Evolutionary conservation across 2,797 vertebrate species (phyloP).

Genomic region (Hippoglossus hippoglossus): DNA sequence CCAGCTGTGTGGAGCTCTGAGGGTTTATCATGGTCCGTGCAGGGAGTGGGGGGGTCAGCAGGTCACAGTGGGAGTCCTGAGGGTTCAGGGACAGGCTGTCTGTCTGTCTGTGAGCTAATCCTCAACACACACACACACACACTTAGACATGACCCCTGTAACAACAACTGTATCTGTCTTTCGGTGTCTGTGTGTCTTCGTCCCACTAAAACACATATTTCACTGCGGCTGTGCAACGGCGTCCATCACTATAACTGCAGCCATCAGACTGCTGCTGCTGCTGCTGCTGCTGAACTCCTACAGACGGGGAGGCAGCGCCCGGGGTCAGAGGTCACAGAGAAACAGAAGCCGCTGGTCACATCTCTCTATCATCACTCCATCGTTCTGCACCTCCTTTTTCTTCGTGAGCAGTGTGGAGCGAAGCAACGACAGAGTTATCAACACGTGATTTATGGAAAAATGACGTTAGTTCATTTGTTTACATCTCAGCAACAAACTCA

Average conservation of each 20-base stretch:
- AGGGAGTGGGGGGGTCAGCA: constrained; percentile 51
- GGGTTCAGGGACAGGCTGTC: constrained; percentile 60
- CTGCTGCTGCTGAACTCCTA: constrained; percentile 8
- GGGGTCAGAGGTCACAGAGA: constrained; percentile 62
- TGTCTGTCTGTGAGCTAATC: constrained; percentile 72
- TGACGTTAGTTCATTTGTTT: background rate
- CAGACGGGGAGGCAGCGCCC: constrained; percentile 32
- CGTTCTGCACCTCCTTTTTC: constrained; percentile 52
- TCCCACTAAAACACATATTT: constrained; percentile 5
- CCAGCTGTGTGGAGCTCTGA: constrained; percentile 12
- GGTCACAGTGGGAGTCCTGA: constrained; percentile 57
- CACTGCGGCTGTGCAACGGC: background rate
- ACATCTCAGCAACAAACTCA: background rate
- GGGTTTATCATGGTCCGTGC: constrained; percentile 40
- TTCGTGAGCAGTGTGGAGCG: constrained; percentile 19
- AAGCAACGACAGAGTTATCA: constrained; percentile 51
- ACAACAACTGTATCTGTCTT: constrained; percentile 1
- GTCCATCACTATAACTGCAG: constrained; percentile 2
- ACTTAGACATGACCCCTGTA: constrained; percentile 37
- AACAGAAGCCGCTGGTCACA: constrained; percentile 67
- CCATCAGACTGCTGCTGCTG: constrained; percentile 11
- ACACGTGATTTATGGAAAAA: background rate
- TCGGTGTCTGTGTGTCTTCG: constrained; percentile 38
- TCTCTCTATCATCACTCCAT: constrained; percentile 68
- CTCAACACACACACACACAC: constrained; percentile 26